Evolutionary conservation across 2,797 vertebrate species (phyloP), one percentile per base, ranked within the genome.

Genomic region (Sebastes melanostomus): DNA sequence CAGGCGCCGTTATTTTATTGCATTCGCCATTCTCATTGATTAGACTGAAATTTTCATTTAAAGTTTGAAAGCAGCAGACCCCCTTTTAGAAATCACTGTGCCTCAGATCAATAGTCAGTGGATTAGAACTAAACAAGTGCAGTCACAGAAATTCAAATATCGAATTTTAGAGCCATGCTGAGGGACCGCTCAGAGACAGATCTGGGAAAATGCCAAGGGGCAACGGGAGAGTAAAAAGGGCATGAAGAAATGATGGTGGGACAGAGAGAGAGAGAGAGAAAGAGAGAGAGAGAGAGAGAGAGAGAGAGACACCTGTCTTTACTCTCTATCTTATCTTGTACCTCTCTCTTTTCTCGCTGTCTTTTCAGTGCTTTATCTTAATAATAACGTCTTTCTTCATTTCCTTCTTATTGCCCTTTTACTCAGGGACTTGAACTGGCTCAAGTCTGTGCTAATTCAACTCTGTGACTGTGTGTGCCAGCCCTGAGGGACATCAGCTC

Each of bases 101-200:
- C 89, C 87, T 89, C 90, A 94, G 95, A 97, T 96, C 96, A 96
- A 96, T 94, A 95, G 80, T 74, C 75, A 90, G 90, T 93, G 93
- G 94, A 97, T 96, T 94, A 92, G 95, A 96, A 95, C 95, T 94
- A 95, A 96, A 95, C 84, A 91, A 94, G 87, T 86, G 93, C 93
- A 95, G 94, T 88, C 73, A 93, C 94, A 94, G 90, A 93, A 95
- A 93, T 90, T 91, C 88, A 91, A 89, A 92, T 90, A 93, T 91
- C 13, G 89, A 92, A 91, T 89, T 88, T 75, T 50, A 62, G 66
- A 86, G 80, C 76, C 36, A 29, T 63, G 82, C 56, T 10, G 71
- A 67, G 85, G 78, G 81, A 83, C 77, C 3, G 42, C 50, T 77
- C 38, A 54, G 81, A 86, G 85, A 85, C 84, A 75, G 78, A 88